Evolutionary conservation across 2,888 invertebrate species (phyloP), one percentile per base, ranked within the genome.

Genomic region (Boloria selene): DNA sequence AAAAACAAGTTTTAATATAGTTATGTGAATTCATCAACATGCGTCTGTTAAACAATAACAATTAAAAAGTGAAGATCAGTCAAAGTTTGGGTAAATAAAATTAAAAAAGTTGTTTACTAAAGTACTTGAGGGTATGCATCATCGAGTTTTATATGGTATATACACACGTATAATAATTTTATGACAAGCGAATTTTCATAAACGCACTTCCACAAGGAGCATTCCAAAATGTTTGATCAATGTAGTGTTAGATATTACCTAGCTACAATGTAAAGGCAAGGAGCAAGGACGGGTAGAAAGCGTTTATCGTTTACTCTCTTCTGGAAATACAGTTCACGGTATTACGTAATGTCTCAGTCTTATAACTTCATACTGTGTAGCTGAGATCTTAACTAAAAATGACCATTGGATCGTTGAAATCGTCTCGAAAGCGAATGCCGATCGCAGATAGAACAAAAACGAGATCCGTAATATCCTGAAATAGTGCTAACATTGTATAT

Each of bases 281-380:
- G 89, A 88, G 88, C 85, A 86, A 91, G 91, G 91, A 91, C 91
- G 91, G 91, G 91, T 88, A 86, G 85, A 89, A 90, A 91, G 90
- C 90, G 86, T 87, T 86, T 87, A 83, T 87, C 81, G 84, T 88
- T 85, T 84, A 85, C 87, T 87, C 86, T 83, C 86, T 84, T 85
- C 84, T 85, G 88, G 85, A 87, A 86, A 86, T 85, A 85, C 82
- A 86, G 85, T 86, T 90, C 85, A 84, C 82, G 86, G 85, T 84
- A 83, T 87, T 90, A 89, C 89, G 87, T 90, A 87, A 82, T 87
- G 81, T 87, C 82, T 90, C 90, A 91, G 90, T 91, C 90, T 91
- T 91, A 88, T 90, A 83, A 86, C 86, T 85, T 87, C 84, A 82
- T 83, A 79, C 83, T 83, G 84, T 80, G 79, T 75, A 79, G 84